Percentiles rank a stretch among this genome's conserved stretches.
phyloP scores from a whole-genome alignment of 92 coral and sea anemone species.

The Umimayanthus kanabou region DNA sequence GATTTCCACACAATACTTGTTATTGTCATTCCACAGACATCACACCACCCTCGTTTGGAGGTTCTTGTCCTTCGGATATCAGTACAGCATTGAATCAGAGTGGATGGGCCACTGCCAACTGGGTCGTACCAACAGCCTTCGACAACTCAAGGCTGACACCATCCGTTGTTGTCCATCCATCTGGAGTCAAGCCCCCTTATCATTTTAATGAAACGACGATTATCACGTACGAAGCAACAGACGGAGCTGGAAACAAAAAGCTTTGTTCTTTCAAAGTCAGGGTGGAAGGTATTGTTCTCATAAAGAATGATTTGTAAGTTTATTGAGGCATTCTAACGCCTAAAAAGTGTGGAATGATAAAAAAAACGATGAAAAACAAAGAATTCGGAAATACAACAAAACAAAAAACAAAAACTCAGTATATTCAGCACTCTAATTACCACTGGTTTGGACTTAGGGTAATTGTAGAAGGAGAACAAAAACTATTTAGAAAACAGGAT shows the following conservation, averaged over 20 bases:
- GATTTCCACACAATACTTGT: not conserved
- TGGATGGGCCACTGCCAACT: not conserved
- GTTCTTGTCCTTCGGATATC: conserved; percentile 58
- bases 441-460: no score
- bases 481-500: no score
- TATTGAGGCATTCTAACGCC: no score
- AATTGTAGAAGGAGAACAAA: no score
- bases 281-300: conserved; percentile 44
- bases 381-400: no score
- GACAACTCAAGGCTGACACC: not conserved
- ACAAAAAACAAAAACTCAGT: no score
- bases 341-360: no score
- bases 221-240: conserved; percentile 57
- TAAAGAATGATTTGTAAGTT: no score
- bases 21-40: conserved; percentile 40
- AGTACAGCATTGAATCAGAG: not conserved
- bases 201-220: not conserved
- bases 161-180: not conserved
- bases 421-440: no score
- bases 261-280: conserved; percentile 50
- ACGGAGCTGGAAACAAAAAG: conserved; percentile 51
- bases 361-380: no score
- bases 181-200: not conserved
- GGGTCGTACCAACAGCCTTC: not conserved
- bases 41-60: conserved; percentile 55